These are phyloP conservation scores for Pteropus alecto DNA, from an alignment of 2,113 vertebrate genomes.

Conservation along the genomic window DNA sequence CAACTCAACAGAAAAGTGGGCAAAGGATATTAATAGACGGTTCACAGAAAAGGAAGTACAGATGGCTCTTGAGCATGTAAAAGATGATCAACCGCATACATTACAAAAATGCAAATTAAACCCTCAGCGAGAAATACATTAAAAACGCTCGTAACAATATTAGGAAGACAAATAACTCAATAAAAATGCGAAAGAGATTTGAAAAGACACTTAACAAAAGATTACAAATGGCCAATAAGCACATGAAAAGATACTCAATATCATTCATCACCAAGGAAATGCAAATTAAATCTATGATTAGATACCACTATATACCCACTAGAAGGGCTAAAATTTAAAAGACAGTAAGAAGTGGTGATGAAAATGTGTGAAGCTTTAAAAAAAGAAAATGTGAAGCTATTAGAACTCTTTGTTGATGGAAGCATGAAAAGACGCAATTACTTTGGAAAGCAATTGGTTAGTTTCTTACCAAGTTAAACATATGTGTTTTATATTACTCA, in stretches of 20 bases:
- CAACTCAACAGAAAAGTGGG: background rate
- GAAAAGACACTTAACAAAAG: background rate
- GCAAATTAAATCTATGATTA: background rate
- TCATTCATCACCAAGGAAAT: background rate
- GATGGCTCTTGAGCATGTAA: background rate
- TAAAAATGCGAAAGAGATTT: background rate
- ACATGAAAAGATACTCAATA: background rate
- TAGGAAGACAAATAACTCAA: background rate
- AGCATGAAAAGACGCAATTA: background rate
- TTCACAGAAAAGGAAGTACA: background rate
- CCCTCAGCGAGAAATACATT: background rate
- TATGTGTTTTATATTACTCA: background rate
- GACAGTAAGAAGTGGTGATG: background rate
- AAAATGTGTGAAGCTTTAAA: background rate
- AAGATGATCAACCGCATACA: background rate
- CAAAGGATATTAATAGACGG: background rate
- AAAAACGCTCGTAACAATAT: background rate
- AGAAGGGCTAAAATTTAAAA: background rate
- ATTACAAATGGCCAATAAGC: background rate
- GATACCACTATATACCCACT: background rate
- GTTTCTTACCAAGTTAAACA: background rate
- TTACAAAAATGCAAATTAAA: background rate
- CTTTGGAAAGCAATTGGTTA: background rate
- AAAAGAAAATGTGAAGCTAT: too few species aligned
- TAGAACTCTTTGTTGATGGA: background rate